Evolutionary conservation across 1,140 invertebrate genomes (phyloP), one percentile per base, ranked within the genome.

Genomic region (Platyscapa corneri): DNA sequence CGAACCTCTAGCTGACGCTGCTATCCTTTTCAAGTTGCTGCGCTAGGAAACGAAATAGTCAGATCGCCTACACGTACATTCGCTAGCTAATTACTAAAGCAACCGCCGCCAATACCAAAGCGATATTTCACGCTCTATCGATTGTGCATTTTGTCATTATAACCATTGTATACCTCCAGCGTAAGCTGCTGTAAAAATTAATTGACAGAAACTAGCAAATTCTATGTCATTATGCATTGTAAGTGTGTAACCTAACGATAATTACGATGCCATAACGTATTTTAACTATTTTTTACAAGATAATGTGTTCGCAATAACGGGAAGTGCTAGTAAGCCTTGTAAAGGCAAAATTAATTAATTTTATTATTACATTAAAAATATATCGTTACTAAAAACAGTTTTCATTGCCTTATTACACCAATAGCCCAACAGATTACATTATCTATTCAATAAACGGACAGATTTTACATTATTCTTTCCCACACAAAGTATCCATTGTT

Each of bases 181-280:
- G n/a, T 34, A 34, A 67, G 27, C 60, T 3, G 60, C 6, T 30
- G 23, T 65, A 30, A 30, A n/a, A 65, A n/a, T n/a, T n/a, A 65
- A 65, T 65, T 65, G n/a, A 65, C n/a, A 65, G 27, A 65, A 65
- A 65, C 60, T n/a, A 30, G n/a, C 27, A 30, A 65, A 65, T 65
- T 30, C 6, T 18, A 30, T 65, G 60, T 65, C 18, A 65, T 65
- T 65, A 30, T 30, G 27, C 7, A 14, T 14, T 65, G 27, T 30
- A 65, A 65, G n/a, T 65, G 60, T 65, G 7, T 3, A 32, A 8
- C 12, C 32, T 70, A 6, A 37, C 18, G 7, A 70, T 37, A 70
- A 70, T 34, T 37, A 23, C 39, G 37, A 39, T 72, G 70, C 3
- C 39, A 72, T 30, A 27, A 42, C 20, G 23, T 42, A n/a, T 74